These are phyloP conservation scores for Emydocephalus ijimae DNA, from an alignment of 2,113 vertebrate species.

Conservation along the genomic window DNA sequence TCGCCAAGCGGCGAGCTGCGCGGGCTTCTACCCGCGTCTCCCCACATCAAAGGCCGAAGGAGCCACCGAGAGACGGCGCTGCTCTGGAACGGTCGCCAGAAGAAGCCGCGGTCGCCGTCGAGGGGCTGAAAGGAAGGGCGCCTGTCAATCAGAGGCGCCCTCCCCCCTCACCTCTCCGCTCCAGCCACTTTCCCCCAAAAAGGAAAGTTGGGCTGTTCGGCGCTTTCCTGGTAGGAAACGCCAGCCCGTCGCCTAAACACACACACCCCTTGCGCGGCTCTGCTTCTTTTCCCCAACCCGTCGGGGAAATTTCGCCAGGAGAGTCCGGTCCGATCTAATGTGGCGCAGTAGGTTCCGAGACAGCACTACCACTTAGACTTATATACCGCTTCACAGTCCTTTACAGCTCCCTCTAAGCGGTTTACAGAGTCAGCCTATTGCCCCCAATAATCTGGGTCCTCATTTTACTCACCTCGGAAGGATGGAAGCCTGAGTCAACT, in stretches of 20 bases:
- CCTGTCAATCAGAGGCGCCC: neutral
- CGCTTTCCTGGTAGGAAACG: neutral
- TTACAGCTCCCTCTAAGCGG: neutral
- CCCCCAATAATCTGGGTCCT: neutral
- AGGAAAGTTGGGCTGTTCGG: neutral
- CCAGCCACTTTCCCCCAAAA: neutral
- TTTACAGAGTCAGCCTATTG: neutral
- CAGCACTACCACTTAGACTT: neutral
- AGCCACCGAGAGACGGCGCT: neutral
- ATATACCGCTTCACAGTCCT: accelerated
- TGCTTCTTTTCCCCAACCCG: too few species aligned
- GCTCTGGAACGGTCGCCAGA: neutral
- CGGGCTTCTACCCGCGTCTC: neutral
- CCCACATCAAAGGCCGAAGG: constrained; percentile 8
- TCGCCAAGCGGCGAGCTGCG: neutral
- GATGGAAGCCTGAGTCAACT: neutral
- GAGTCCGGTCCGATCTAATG: neutral
- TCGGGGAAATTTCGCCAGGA: neutral
- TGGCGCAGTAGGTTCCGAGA: neutral
- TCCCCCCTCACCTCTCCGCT: neutral
- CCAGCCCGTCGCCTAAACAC: neutral
- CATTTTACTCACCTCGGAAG: neutral
- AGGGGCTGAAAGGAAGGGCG: too few species aligned
- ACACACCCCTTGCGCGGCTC: too few species aligned
- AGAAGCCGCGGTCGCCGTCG: neutral